phyloP scores from a whole-genome alignment of 2,797 vertebrate species.

The Delichon dasypus region DNA sequence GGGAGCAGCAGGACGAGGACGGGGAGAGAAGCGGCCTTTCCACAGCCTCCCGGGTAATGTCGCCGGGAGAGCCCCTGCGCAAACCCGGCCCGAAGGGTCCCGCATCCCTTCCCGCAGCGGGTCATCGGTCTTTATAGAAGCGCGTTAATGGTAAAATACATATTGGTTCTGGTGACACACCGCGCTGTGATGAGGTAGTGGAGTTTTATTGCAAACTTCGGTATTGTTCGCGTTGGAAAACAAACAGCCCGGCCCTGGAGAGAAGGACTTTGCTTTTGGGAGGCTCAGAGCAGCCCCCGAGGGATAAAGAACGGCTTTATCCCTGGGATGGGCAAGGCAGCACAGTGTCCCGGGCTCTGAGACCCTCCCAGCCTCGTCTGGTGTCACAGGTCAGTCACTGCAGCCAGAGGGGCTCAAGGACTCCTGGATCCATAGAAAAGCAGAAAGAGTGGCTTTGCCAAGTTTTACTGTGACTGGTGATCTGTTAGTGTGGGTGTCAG shows the following conservation, averaged over 20 bases:
- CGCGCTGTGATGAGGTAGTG: not conserved
- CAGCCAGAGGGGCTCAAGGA: not conserved
- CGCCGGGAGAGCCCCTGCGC: not conserved
- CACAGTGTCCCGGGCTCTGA: not conserved
- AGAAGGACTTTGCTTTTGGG: not conserved
- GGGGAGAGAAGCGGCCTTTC: too few relatives aligned
- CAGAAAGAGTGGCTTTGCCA: not conserved
- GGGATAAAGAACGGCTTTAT: not conserved
- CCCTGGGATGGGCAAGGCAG: fast-evolving
- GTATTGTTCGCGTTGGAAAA: not conserved
- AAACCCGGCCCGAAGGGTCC: not conserved
- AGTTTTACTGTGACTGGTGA: not conserved
- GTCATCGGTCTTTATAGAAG: not conserved
- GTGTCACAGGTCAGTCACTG: not conserved
- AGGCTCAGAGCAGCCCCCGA: not conserved
- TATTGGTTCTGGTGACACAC: not conserved
- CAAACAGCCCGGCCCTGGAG: fast-evolving
- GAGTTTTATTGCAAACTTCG: not conserved
- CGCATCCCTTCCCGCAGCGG: not conserved
- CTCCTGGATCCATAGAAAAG: fast-evolving
- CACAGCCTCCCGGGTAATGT: too few relatives aligned
- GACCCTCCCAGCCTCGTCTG: not conserved
- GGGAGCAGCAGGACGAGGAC: not conserved
- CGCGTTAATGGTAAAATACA: too few relatives aligned
- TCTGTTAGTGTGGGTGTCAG: not conserved